These are phyloP conservation scores for Andrena haemorrhoa DNA, from an alignment of 2,888 invertebrate genomes.

Conservation along the genomic window DNA sequence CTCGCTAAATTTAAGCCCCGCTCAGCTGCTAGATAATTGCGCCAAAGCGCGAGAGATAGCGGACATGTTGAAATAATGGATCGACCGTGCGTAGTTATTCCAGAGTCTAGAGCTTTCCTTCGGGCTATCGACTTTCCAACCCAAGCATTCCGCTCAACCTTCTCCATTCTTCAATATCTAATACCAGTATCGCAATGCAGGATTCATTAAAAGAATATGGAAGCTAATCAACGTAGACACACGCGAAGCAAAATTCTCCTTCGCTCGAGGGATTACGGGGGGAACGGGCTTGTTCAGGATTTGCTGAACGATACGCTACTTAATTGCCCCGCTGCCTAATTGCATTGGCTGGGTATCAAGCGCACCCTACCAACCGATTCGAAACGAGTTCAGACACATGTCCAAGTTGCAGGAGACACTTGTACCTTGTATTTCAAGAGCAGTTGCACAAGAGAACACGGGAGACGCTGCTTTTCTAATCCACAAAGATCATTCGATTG, in stretches of 20 bases:
- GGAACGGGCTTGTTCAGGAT: constrained; percentile 30
- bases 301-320: constrained; percentile 29
- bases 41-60: constrained; percentile 37
- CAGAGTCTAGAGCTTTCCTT: background rate
- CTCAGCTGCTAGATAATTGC: constrained; percentile 46
- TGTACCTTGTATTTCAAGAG: too few relatives aligned
- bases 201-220: background rate
- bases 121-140: background rate
- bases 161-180: too few relatives aligned
- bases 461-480: too few relatives aligned
- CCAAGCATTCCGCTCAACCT: too few relatives aligned
- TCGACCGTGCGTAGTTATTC: constrained; percentile 12
- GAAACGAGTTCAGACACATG: constrained; percentile 18
- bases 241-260: constrained; percentile 21
- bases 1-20: constrained; percentile 63
- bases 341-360: constrained; percentile 56
- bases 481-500: background rate
- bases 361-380: constrained; percentile 20
- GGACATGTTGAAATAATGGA: constrained; percentile 41
- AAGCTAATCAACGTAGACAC: background rate
- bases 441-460: too few relatives aligned
- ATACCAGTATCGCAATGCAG: too few relatives aligned
- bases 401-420: background rate
- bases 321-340: constrained; percentile 47
- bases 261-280: background rate